These are phyloP conservation scores for Apodemia duryi DNA, from an alignment of 2,888 invertebrate species.

Conservation along the genomic window DNA sequence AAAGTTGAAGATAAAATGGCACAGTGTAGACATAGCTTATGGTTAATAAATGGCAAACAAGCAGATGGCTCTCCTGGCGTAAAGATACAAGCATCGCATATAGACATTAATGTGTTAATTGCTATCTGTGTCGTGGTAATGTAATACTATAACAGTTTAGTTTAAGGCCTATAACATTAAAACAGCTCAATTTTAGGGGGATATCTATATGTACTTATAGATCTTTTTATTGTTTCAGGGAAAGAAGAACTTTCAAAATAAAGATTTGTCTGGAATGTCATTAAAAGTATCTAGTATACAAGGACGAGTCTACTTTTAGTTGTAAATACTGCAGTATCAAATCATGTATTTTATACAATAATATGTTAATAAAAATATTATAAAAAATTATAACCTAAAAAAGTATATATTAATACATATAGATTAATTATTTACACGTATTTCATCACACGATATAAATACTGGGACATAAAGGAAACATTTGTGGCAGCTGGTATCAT, in stretches of 20 bases:
- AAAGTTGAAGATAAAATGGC: too few species aligned
- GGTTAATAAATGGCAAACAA: too few species aligned
- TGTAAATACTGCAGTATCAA: not conserved
- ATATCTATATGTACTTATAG: not conserved
- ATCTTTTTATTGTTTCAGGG: slow-evolving; percentile 23
- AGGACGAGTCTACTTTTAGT: slow-evolving; percentile 47
- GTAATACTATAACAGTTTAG: too few species aligned
- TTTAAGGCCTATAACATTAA: too few species aligned
- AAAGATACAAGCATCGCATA: not conserved
- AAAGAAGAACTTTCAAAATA: slow-evolving; percentile 17
- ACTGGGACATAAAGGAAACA: not conserved
- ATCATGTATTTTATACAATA: slow-evolving; percentile 11
- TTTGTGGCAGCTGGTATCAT: not conserved
- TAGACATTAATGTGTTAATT: too few species aligned
- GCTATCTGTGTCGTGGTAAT: too few species aligned
- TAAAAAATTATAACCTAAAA: not conserved
- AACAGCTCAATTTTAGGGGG: too few species aligned
- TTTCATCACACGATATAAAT: not conserved
- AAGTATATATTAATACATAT: not conserved
- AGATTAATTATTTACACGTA: not conserved
- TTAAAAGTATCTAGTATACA: slow-evolving; percentile 52
- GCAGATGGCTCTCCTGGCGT: too few species aligned
- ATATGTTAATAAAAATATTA: not conserved
- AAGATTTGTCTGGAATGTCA: slow-evolving; percentile 25
- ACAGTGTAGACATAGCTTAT: too few species aligned